Base-by-base conservation (phyloP, 1,140 invertebrate species). In the Trichonephila clavata region DNA sequence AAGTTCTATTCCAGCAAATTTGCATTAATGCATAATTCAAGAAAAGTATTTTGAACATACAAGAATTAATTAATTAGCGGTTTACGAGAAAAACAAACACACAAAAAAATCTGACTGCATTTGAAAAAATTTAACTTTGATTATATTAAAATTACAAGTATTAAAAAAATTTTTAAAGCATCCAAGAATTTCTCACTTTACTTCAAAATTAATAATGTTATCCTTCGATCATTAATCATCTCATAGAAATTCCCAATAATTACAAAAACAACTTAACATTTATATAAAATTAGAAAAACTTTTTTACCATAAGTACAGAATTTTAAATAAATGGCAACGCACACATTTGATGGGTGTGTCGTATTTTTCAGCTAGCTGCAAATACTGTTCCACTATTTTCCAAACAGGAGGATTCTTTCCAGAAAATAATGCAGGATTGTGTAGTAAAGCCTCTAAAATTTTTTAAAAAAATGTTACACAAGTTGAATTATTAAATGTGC, bases 301-400 rank as follows among this genome's bases (percentile, higher is more conserved):
- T 27, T 61, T 60, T 84, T 90, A 93, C 92, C 92, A 93, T 18
- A 93, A 89, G 63, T 93, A 93, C 21, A 90, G 98, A 92, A 99
- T 96, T 97, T 99, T 99, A 96, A 99, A 99, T 3, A 99, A 96
- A 96, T 99, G 99, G 16, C 99, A 99, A 94, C 99, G 96, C 39
- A 98, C 97, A 95, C 97, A 99, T 14, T 98, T 98, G 61, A 97
- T 95, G 20, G 98, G 98, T 95, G 98, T 99, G 7, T 98, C 98
- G 96, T 98, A 98, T 94, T 97, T 95, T 93, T 98, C 97, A 0
- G 97, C 97, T 63, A 98, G 96, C 83, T 98, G 96, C 65, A 99
- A 96, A 96, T 99, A 99, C 95, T 99, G 98, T 39, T 97, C 95
- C 8, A 98, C 98, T 95, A 99, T 97, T 95, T 98, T 97, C 98